Evolutionary conservation across 2,797 vertebrate genomes (phyloP).

Genomic region (Pyrocephalus nanus): DNA sequence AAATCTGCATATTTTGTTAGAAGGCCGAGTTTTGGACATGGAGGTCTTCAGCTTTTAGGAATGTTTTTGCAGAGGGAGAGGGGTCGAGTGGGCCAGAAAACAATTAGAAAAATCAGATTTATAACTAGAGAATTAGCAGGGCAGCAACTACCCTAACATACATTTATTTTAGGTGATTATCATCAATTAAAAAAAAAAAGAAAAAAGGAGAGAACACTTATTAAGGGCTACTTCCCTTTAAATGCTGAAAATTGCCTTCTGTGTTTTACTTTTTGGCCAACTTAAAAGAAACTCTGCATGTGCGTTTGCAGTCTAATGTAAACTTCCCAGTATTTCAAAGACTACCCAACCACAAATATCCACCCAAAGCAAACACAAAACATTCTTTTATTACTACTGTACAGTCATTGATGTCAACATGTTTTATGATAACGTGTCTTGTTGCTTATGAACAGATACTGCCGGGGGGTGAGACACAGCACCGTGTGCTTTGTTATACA

Average conservation of each 20-base stretch:
- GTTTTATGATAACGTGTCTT: neutral
- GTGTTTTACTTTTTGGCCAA: neutral
- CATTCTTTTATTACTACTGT: neutral
- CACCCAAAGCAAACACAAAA: neutral
- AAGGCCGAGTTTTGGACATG: neutral
- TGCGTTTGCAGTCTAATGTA: neutral
- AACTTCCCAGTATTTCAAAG: neutral
- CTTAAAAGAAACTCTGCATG: neutral
- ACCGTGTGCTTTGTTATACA: neutral
- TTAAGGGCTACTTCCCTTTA: neutral
- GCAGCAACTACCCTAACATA: neutral
- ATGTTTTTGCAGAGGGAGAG: rapidly evolving
- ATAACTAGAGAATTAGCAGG: neutral
- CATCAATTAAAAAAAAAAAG: neutral
- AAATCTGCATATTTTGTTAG: rapidly evolving
- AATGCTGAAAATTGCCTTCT: neutral
- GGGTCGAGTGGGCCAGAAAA: neutral
- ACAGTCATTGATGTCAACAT: neutral
- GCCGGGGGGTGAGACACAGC: neutral
- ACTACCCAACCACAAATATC: neutral
- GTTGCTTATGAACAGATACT: neutral
- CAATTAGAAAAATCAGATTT: neutral
- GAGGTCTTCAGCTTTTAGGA: neutral
- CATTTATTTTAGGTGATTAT: neutral
- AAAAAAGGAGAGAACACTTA: neutral